Evolutionary conservation across 2,888 invertebrate genomes (phyloP).

Genomic region (Hemaris fuciformis): DNA sequence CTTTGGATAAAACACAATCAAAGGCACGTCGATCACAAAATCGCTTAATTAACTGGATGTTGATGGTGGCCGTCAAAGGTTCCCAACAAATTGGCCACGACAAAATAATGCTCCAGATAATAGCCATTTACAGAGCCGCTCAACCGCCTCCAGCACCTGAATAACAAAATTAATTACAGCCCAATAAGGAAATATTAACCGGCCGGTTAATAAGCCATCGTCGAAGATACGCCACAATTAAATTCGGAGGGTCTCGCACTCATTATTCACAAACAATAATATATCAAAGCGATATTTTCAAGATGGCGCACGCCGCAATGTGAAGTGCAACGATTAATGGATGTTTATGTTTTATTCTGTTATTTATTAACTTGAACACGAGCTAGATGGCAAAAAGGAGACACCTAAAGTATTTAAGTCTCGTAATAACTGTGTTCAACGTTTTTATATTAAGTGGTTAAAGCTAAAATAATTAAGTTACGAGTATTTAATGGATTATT

Average conservation of each 20-base stretch:
- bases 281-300: constrained; percentile 80
- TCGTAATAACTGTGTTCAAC: no score
- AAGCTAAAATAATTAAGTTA: no score
- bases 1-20: constrained; percentile 35
- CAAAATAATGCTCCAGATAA: constrained; percentile 76
- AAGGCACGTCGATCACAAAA: constrained; percentile 1
- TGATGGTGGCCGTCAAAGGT: constrained; percentile 67
- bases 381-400: neutral
- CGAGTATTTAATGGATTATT: no score
- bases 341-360: constrained; percentile 8
- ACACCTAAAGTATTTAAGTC: neutral
- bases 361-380: neutral
- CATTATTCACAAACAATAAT: constrained; percentile 81
- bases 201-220: constrained; percentile 79
- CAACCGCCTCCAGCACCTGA: constrained; percentile 70
- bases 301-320: constrained; percentile 69
- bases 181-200: constrained; percentile 79
- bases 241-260: constrained; percentile 75
- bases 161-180: constrained; percentile 79
- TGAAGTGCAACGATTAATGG: constrained; percentile 9
- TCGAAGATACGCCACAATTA: constrained; percentile 77
- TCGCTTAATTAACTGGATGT: constrained; percentile 72
- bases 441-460: no score
- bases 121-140: constrained; percentile 54
- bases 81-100: constrained; percentile 76